Conservation (phyloP, 2,113 vertebrate genomes). For the Eulacestoma nigropectus region DNA sequence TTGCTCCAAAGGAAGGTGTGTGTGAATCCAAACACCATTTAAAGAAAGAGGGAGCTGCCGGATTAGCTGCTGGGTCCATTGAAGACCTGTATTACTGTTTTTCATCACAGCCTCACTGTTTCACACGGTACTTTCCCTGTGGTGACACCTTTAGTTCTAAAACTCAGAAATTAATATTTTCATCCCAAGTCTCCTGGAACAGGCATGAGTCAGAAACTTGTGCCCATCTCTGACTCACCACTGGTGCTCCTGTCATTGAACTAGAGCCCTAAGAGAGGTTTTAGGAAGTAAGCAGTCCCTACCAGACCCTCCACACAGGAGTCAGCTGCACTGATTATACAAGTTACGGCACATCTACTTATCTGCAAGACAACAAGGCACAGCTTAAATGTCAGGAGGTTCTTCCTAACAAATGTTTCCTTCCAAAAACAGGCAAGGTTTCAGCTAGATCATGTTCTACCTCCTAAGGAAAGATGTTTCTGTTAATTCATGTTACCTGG, state of each 20-base stretch:
- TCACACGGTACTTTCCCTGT: rapidly evolving
- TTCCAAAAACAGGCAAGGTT: neutral
- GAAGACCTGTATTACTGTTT: neutral
- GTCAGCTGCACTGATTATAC: neutral
- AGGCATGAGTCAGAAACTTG: neutral
- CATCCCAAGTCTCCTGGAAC: neutral
- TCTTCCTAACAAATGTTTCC: neutral
- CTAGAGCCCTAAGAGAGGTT: neutral
- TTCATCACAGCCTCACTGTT: neutral
- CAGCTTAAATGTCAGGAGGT: neutral
- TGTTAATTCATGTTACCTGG: neutral
- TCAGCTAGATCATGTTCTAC: neutral
- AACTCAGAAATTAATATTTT: neutral
- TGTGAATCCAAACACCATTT: neutral
- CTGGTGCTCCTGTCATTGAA: neutral
- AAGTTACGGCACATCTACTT: neutral
- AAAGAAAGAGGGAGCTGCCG: neutral
- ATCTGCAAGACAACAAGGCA: neutral
- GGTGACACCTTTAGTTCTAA: neutral
- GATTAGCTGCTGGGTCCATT: neutral
- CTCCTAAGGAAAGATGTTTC: neutral
- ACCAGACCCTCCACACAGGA: neutral
- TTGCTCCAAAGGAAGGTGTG: rapidly evolving
- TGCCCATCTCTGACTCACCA: neutral
- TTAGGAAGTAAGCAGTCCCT: neutral